Evolutionary conservation across 2,888 invertebrate species (phyloP), one percentile per base, ranked within the genome.

Genomic region (Mythimna lalbum): DNA sequence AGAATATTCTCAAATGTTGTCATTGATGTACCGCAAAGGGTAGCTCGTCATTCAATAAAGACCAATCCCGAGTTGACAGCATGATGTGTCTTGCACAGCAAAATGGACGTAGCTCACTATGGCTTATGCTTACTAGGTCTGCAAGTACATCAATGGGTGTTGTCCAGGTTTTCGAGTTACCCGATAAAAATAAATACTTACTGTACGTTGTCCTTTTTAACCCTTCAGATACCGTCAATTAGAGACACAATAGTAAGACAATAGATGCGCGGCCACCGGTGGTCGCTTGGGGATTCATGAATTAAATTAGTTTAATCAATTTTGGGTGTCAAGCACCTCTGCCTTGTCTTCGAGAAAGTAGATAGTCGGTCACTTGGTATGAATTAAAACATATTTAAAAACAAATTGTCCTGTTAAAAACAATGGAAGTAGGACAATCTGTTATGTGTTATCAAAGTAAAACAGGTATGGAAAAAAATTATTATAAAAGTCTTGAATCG

Each of bases 271-370:
- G n/a, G n/a, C n/a, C n/a, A n/a, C n/a, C n/a, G n/a, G n/a, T n/a
- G n/a, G n/a, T n/a, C n/a, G n/a, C n/a, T n/a, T n/a, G n/a, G n/a
- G n/a, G n/a, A n/a, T n/a, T n/a, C n/a, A n/a, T n/a, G n/a, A n/a
- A n/a, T n/a, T n/a, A 31, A 21, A 65, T 50, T 23, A 14, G 27
- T 57, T 76, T 57, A 12, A 31, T 0, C 14, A 53, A 76, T 6
- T 47, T 33, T 57, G 47, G 36, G 57, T 59, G 21, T 52, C 27
- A 76, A 76, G 72, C 72, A 57, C 47, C 68, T 76, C 56, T 50
- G 50, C 56, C 57, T 43, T 76, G 69, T 36, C 33, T 68, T 57
- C 7, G 36, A 68, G 50, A 68, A 68, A 33, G 36, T 50, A 33
- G 50, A 33, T 68, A n/a, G n/a, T 75, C 23, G 64, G 39, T 63